These are phyloP conservation scores for Paratilapia polleni DNA, from an alignment of 2,113 vertebrate genomes.

Conservation along the genomic window DNA sequence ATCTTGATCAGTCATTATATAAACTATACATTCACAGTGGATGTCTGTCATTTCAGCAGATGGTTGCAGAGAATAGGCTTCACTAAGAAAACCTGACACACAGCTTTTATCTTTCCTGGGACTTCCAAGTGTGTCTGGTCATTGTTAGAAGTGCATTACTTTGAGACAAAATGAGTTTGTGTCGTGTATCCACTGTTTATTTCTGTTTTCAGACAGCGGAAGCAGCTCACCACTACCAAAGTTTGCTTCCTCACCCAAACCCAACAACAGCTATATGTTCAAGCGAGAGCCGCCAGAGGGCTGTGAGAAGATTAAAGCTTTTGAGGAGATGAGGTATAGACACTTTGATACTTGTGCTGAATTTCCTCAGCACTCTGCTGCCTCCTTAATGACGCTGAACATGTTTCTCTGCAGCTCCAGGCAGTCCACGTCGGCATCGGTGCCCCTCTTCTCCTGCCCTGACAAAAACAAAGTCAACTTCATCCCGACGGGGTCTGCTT, in stretches of 20 bases:
- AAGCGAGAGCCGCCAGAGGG: conserved; percentile 98
- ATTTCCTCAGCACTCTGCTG: neutral
- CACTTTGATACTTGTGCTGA: neutral
- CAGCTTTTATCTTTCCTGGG: no score
- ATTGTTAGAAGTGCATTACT: no score
- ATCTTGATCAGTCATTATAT: neutral
- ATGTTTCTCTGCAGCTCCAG: conserved; percentile 83
- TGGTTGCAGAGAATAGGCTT: neutral
- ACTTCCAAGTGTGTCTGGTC: no score
- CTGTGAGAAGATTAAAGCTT: conserved; percentile 99
- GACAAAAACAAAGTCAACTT: conserved; percentile 99
- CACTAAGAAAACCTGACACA: no score
- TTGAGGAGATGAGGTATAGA: conserved; percentile 96
- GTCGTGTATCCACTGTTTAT: neutral
- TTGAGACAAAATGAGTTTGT: neutral
- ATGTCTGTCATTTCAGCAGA: neutral
- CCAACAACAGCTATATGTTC: conserved; percentile 99
- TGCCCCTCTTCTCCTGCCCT: conserved; percentile 96
- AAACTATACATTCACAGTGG: neutral
- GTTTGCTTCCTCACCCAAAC: conserved; percentile 98
- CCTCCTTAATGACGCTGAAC: neutral
- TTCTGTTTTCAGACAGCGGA: conserved; percentile 89
- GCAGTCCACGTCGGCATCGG: conserved; percentile 85
- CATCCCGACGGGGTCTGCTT: conserved; percentile 96
- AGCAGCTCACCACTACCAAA: conserved; percentile 99